These are phyloP conservation scores for Eurystomus gularis DNA, from an alignment of 2,113 vertebrate genomes.

Conservation along the genomic window DNA sequence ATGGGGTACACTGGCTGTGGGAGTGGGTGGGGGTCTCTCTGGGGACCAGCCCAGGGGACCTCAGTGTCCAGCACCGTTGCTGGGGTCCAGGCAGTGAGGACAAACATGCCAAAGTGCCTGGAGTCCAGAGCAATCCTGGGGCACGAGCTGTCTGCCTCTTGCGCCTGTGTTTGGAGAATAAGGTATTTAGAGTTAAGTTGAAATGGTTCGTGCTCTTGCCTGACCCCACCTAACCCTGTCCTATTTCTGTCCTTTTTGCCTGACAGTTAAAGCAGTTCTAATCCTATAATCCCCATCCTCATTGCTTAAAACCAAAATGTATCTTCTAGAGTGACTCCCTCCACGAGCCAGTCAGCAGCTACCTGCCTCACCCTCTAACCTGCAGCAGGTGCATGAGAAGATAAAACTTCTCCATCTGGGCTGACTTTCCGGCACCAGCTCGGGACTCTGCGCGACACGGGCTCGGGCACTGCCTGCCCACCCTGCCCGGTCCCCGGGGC, in stretches of 20 bases:
- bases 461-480: neutral
- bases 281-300: conserved; percentile 43
- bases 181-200: neutral
- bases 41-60: neutral
- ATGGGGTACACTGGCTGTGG: accelerated
- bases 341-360: neutral
- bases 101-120: accelerated
- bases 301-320: neutral
- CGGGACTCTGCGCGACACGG: neutral
- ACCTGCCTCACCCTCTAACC: neutral
- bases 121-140: neutral
- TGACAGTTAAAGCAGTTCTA: conserved; percentile 35
- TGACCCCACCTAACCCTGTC: conserved; percentile 17
- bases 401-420: neutral
- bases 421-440: neutral
- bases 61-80: accelerated
- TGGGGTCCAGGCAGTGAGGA: neutral
- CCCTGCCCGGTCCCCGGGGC: neutral
- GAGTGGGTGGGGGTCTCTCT: accelerated
- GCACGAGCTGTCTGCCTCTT: too few species aligned
- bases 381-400: neutral
- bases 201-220: neutral
- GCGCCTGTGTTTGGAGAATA: neutral
- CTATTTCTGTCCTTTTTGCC: conserved; percentile 41
- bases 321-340: neutral